These are phyloP conservation scores for Ptilorrhoa leucosticta DNA, from an alignment of 2,113 vertebrate genomes.

Conservation along the genomic window DNA sequence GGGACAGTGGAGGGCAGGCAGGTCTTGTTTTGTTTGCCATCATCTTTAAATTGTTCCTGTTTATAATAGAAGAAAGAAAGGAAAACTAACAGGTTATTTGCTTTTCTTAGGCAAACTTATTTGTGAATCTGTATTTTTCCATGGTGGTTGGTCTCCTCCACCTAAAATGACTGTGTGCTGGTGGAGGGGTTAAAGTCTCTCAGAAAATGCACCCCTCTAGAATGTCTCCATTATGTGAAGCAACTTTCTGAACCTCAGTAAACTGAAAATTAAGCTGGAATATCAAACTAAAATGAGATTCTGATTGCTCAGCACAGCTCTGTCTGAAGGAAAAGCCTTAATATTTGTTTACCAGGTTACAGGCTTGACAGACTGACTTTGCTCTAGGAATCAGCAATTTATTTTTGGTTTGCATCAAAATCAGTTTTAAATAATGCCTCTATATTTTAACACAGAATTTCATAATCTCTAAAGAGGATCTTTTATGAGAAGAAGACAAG, in stretches of 20 bases:
- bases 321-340: background rate
- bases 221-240: background rate
- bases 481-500: background rate
- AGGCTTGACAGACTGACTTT: background rate
- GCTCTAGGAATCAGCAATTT: background rate
- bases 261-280: background rate
- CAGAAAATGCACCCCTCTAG: background rate
- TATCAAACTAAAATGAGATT: background rate
- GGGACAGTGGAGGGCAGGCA: background rate
- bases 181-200: background rate
- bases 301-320: background rate
- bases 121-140: background rate
- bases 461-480: background rate
- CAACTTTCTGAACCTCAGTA: background rate
- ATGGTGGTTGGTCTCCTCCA: background rate
- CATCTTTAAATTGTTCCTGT: background rate
- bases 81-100: background rate
- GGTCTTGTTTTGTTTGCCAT: background rate
- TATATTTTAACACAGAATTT: conserved; percentile 34
- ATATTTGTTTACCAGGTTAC: background rate
- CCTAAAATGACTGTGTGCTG: background rate
- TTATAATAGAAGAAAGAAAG: background rate
- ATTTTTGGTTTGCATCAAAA: background rate
- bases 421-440: background rate
- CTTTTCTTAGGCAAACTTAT: background rate